Conservation (phyloP, 2,113 vertebrate species). For the Mobula hypostoma region DNA sequence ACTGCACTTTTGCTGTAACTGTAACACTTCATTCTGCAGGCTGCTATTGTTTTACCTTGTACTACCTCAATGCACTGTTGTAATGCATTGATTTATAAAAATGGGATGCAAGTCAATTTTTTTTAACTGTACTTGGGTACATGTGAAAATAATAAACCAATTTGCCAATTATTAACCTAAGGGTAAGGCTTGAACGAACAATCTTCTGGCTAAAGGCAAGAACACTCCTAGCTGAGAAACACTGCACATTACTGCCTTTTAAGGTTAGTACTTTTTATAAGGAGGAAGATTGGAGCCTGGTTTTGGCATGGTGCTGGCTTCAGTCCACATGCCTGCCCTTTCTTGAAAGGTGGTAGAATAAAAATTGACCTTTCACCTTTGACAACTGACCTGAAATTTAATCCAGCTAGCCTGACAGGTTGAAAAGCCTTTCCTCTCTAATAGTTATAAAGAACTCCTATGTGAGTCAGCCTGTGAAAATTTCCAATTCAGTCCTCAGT, state of each 20-base stretch:
- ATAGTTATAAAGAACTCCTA: background rate
- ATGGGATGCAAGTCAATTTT: too few species aligned
- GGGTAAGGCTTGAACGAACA: background rate
- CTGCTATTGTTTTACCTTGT: too few species aligned
- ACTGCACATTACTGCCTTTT: background rate
- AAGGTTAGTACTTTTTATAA: background rate
- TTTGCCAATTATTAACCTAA: too few species aligned
- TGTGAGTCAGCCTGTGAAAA: background rate
- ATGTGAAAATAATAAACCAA: too few species aligned
- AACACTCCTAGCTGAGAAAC: too few species aligned
- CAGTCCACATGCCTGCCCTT: background rate
- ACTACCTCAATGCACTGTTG: too few species aligned
- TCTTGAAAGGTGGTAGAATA: background rate
- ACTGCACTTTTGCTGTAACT: too few species aligned
- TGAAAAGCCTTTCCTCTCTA: background rate
- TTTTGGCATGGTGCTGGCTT: background rate
- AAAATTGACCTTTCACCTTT: slow-evolving; percentile 1
- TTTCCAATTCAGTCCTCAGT: background rate
- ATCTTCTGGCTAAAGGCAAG: background rate
- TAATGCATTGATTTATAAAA: too few species aligned
- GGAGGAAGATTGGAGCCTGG: background rate
- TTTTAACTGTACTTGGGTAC: too few species aligned
- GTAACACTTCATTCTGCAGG: too few species aligned
- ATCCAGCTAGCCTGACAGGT: background rate
- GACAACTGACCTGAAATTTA: background rate